Conservation (phyloP, 2,797 vertebrate species). For the Gallirallus australis region DNA sequence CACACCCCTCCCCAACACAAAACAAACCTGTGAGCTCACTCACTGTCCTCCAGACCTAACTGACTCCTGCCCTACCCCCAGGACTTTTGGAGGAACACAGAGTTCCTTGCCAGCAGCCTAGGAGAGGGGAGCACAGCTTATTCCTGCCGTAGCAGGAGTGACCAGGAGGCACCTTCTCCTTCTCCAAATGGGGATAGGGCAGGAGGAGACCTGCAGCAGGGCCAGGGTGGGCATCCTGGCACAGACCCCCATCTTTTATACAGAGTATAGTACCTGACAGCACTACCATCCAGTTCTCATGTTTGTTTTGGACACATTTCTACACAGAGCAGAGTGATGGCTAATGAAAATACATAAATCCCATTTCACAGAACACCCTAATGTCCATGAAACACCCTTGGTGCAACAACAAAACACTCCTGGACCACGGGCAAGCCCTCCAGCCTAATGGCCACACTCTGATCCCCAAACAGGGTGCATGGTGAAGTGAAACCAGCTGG, state of each 20-base stretch:
- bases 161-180: neutral
- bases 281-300: neutral
- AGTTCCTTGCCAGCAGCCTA: neutral
- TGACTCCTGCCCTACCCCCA: rapidly evolving
- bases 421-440: neutral
- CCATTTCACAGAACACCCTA: rapidly evolving
- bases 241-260: neutral
- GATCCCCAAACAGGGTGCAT: neutral
- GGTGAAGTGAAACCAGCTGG: neutral
- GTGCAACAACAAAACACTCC: neutral
- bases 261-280: neutral
- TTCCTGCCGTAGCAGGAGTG: neutral
- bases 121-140: neutral
- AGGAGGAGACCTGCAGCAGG: neutral
- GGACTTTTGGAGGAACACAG: neutral
- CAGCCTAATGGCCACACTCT: neutral
- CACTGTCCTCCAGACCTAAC: neutral
- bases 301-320: rapidly evolving
- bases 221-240: too few species aligned
- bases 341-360: neutral
- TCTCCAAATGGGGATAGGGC: neutral
- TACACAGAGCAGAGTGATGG: rapidly evolving
- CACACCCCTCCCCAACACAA: neutral
- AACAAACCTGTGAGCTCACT: rapidly evolving
- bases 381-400: neutral